Percentiles rank a stretch among this genome's conserved stretches.
Evolutionary conservation across 92 coral and sea anemone genomes (phyloP).

Genomic region (Chrysogorgia sp.): DNA sequence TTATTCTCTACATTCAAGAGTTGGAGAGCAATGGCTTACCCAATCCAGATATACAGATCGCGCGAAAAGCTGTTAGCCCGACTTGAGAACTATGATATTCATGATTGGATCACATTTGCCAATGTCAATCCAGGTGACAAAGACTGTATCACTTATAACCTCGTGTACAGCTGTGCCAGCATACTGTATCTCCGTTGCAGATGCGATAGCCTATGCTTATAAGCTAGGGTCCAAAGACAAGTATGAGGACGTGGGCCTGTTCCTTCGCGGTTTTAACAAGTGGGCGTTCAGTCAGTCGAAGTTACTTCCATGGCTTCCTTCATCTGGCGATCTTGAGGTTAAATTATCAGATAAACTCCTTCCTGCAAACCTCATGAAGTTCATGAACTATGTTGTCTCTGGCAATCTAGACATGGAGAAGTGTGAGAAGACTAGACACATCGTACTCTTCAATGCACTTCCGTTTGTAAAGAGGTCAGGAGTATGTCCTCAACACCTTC

Average conservation of each 20-base stretch:
- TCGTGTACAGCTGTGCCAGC: conserved; percentile 58
- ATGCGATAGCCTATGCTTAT: conserved; percentile 63
- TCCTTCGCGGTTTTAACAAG: conserved; percentile 45
- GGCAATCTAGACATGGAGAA: conserved; percentile 57
- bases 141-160: conserved; percentile 54
- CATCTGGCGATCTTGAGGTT: conserved; percentile 66
- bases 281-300: conserved; percentile 50
- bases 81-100: conserved; percentile 46
- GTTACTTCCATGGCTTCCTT: conserved; percentile 69
- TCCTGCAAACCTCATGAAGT: conserved; percentile 64
- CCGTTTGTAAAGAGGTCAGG: too few species aligned
- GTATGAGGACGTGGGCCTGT: conserved; percentile 55
- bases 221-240: conserved; percentile 54
- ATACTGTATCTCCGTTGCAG: conserved; percentile 56
- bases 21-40: conserved; percentile 54
- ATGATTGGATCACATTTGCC: conserved; percentile 43
- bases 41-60: too few species aligned
- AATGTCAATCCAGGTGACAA: conserved; percentile 55
- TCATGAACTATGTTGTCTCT: conserved; percentile 60
- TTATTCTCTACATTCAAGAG: conserved; percentile 56
- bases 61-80: conserved; percentile 50
- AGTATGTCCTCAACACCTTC: too few species aligned
- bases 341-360: conserved; percentile 48
- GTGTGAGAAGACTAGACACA: conserved; percentile 44
- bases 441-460: too few species aligned